Evolutionary conservation across 2,888 invertebrate species (phyloP).

Genomic region (Drosophila mulleri): DNA sequence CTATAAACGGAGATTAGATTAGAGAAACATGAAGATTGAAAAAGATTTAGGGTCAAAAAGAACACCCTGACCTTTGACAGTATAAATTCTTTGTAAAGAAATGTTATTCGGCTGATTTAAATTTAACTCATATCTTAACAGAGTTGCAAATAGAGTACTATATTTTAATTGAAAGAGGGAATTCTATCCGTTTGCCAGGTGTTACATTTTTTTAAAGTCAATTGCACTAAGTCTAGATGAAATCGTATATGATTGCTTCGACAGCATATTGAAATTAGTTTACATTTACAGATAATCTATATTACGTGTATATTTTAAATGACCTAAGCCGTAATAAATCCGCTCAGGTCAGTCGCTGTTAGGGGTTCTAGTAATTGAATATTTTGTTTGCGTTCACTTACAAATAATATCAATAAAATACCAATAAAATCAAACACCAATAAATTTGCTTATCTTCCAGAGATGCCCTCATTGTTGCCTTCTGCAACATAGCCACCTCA

Average conservation of each 20-base stretch:
- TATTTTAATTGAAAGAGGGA: not conserved
- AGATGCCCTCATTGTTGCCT: slow-evolving; percentile 91
- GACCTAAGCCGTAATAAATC: not conserved
- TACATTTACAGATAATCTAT: not conserved
- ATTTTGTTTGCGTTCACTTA: not conserved
- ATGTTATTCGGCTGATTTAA: too few relatives aligned
- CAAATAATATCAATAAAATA: not conserved
- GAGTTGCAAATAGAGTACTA: not conserved
- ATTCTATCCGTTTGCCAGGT: not conserved
- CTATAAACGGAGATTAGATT: too few relatives aligned
- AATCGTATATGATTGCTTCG: not conserved
- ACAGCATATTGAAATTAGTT: not conserved
- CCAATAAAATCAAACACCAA: not conserved
- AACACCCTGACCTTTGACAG: too few relatives aligned
- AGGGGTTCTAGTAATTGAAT: not conserved
- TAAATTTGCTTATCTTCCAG: slow-evolving; percentile 84
- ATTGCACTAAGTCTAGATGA: not conserved
- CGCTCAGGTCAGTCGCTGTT: too few relatives aligned
- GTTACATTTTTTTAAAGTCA: not conserved
- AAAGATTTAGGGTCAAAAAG: too few relatives aligned
- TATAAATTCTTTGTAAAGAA: too few relatives aligned
- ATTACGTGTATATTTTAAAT: not conserved
- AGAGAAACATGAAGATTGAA: too few relatives aligned
- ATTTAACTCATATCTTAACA: not conserved
- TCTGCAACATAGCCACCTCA: slow-evolving; percentile 91